A percentile compares a stretch with the other conserved stretches of the same genome.
phyloP scores from a whole-genome alignment of 2,113 vertebrate species.

The Spilogale gracilis region DNA sequence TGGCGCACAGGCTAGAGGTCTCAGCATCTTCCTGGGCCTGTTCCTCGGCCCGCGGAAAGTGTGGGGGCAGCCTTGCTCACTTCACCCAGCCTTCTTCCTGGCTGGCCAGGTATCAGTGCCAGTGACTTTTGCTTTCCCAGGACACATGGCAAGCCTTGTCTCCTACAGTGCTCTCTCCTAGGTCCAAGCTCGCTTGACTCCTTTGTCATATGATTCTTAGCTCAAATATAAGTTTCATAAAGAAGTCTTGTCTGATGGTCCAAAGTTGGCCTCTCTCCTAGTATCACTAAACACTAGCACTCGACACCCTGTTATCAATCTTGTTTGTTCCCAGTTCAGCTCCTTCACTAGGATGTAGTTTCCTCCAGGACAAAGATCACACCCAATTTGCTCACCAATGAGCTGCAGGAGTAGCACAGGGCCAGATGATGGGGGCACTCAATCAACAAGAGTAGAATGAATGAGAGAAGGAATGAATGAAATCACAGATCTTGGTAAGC shows the following conservation, averaged over 20 bases:
- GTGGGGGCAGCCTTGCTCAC: neutral
- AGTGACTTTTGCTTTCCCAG: neutral
- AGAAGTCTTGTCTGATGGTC: neutral
- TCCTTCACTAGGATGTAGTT: neutral
- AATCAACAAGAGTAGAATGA: neutral
- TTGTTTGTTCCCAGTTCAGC: neutral
- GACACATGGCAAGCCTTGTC: neutral
- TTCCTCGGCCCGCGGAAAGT: accelerated
- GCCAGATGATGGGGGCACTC: neutral
- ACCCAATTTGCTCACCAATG: neutral
- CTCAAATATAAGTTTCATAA: neutral
- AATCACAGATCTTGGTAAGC: neutral
- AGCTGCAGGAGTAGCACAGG: neutral
- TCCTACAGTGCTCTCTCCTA: neutral
- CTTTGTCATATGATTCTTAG: neutral
- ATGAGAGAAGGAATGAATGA: neutral
- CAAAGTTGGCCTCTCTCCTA: neutral
- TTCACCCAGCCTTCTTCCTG: neutral
- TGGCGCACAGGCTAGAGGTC: neutral
- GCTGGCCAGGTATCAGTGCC: neutral
- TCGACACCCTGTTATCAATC: neutral
- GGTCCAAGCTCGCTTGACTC: neutral
- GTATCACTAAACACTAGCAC: neutral
- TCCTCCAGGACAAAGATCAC: neutral
- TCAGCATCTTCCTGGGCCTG: neutral